Evolutionary conservation across 2,888 invertebrate genomes (phyloP).

Genomic region (Caenorhabditis sp.): DNA sequence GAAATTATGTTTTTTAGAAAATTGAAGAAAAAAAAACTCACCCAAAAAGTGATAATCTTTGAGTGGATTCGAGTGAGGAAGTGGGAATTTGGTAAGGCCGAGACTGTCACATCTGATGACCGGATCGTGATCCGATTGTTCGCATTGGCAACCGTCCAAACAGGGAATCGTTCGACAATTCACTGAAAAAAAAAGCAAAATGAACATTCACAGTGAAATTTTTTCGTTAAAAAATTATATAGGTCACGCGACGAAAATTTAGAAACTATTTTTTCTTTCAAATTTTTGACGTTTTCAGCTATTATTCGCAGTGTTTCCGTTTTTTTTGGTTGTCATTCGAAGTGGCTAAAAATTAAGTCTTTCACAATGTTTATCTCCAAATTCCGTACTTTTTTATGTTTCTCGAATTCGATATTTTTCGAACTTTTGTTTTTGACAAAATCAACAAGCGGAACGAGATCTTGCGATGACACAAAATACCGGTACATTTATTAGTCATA

Average conservation of each 20-base stretch:
- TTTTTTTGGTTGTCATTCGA: no score
- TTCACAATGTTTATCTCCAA: no score
- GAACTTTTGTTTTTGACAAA: not conserved
- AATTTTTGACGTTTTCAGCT: no score
- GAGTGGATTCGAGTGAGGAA: slow-evolving; percentile 41
- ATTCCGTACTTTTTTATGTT: no score
- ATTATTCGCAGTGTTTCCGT: no score
- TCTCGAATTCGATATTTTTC: no score
- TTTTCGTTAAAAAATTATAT: no score
- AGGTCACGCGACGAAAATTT: no score
- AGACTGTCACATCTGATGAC: slow-evolving; percentile 48
- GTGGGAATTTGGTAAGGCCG: slow-evolving; percentile 32
- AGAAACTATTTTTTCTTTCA: no score
- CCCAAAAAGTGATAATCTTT: slow-evolving; percentile 43
- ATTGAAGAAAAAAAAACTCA: not conserved
- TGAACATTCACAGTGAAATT: not conserved
- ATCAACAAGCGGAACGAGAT: not conserved
- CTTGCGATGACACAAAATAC: not conserved
- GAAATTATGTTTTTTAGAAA: not conserved
- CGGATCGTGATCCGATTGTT: slow-evolving; percentile 37
- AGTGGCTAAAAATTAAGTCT: no score
- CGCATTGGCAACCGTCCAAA: slow-evolving; percentile 49
- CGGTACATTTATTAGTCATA: not conserved
- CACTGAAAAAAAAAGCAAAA: no score
- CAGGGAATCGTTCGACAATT: slow-evolving; percentile 29